Evolutionary conservation across 2,888 invertebrate species (phyloP).

Genomic region (Odontocolon sp.): DNA sequence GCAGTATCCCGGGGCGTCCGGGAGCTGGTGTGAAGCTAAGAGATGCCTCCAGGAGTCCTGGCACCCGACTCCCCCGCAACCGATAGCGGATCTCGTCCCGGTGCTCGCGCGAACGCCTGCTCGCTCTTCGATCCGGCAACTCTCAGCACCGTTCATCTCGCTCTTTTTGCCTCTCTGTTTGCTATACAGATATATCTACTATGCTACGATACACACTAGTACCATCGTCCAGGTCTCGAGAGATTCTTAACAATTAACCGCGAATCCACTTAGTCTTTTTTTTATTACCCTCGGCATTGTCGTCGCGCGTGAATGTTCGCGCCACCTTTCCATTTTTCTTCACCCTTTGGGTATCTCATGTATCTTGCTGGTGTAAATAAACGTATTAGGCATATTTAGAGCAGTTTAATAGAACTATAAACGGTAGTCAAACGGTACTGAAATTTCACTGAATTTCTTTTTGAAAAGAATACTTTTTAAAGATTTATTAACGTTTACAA

Average conservation of each 20-base stretch:
- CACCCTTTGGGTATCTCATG: background rate
- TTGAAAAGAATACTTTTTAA: no score
- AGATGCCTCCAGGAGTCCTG: slow-evolving; percentile 56
- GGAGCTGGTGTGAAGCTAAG: slow-evolving; percentile 63
- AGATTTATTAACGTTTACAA: no score
- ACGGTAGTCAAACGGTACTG: no score
- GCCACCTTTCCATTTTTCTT: background rate
- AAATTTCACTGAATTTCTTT: no score
- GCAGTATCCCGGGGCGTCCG: slow-evolving; percentile 45
- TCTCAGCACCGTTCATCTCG: slow-evolving; percentile 48
- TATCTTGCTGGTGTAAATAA: background rate
- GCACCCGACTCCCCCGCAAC: slow-evolving; percentile 39
- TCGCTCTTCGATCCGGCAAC: no score
- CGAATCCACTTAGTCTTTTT: slow-evolving; percentile 70
- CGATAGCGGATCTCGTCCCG: slow-evolving; percentile 70
- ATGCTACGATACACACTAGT: background rate
- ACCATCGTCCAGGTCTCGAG: slow-evolving; percentile 40
- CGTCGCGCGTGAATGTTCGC: background rate
- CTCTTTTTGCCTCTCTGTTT: slow-evolving; percentile 32
- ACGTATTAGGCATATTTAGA: no score
- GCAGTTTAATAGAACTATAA: no score
- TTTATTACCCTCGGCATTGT: slow-evolving; percentile 3
- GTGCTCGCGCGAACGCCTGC: slow-evolving; percentile 50
- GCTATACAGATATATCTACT: background rate
- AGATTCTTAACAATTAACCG: slow-evolving; percentile 75